A percentile compares a stretch with the other conserved stretches of the same genome.
Evolutionary conservation across 2,797 vertebrate species (phyloP).

Genomic region (Pangasius sanitwongsei): DNA sequence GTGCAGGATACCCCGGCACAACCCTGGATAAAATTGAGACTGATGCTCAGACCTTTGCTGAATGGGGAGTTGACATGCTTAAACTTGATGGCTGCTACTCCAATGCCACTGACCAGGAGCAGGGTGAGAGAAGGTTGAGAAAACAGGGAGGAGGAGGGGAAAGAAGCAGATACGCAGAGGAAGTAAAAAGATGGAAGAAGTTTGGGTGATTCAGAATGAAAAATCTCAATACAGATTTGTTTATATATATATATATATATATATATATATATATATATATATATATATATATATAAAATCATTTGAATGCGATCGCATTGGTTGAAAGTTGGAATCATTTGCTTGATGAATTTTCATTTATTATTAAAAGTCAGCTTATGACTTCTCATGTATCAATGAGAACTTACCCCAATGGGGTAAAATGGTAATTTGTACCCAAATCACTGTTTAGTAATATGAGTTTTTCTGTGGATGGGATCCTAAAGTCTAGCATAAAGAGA

Average conservation of each 20-base stretch:
- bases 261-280: too few species aligned
- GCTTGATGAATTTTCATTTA: background rate
- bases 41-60: conserved; percentile 88
- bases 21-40: conserved; percentile 76
- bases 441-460: background rate
- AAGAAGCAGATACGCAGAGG: background rate
- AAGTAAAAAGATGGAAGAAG: background rate
- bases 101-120: conserved; percentile 65
- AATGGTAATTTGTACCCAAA: too few species aligned
- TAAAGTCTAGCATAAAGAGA: background rate
- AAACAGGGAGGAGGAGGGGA: background rate
- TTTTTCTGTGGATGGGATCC: background rate
- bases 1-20: conserved; percentile 87
- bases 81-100: conserved; percentile 94
- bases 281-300: too few species aligned
- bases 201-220: background rate
- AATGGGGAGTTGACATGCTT: conserved; percentile 93
- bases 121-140: conserved; percentile 61
- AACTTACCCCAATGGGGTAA: background rate
- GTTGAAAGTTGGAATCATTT: background rate
- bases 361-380: background rate
- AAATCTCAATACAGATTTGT: background rate
- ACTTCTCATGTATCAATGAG: background rate
- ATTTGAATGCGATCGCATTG: too few species aligned
- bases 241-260: too few species aligned